Evolutionary conservation across 2,797 vertebrate species (phyloP), one percentile per base, ranked within the genome.

Genomic region (Erithacus rubecula): DNA sequence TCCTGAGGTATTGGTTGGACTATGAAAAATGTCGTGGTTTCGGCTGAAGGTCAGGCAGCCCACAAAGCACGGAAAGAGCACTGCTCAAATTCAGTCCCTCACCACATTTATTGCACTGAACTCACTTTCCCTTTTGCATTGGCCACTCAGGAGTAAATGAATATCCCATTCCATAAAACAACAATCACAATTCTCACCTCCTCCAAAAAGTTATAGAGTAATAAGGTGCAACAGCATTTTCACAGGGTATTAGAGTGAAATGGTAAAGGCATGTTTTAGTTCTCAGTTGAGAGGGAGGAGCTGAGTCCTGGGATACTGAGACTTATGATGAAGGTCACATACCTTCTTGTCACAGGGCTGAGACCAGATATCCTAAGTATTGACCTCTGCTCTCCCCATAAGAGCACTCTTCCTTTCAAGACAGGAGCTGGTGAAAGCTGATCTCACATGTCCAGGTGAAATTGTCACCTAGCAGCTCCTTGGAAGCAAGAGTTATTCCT

Each of bases 361-460:
- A 87, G 95, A 92, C 36, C 77, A 84, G 88, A 84, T 84, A 91
- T 92, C 79, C 75, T 29, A 43, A 82, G 81, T 56, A 64, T 1
- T 94, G 95, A 92, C 94, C 95, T 96, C 92, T 95, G 88, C 90
- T 89, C 81, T 67, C 24, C 8, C 67, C 5, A 0, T 53, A 74
- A 95, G 88, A 89, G 80, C 83, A 70, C 94, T 95, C 88, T 91
- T 93, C 79, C 82, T 93, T 96, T 95, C 53, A 71, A 74, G 86
- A 74, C 70, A 56, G 41, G 64, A 89, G 77, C 44, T 92, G 74
- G 17, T 93, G 94, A 95, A 94, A 95, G 83, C 70, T 88, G 89
- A 91, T 95, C 82, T 91, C 1, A 0, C 65, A 56, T 0, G 0
- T 81, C 55, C 90, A 91, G 91, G 83, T 95, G 85, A 78, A 81